Percentiles rank a stretch among this genome's conserved stretches.
Evolutionary conservation across 2,113 vertebrate species (phyloP).

Genomic region (Halichoerus grypus): DNA sequence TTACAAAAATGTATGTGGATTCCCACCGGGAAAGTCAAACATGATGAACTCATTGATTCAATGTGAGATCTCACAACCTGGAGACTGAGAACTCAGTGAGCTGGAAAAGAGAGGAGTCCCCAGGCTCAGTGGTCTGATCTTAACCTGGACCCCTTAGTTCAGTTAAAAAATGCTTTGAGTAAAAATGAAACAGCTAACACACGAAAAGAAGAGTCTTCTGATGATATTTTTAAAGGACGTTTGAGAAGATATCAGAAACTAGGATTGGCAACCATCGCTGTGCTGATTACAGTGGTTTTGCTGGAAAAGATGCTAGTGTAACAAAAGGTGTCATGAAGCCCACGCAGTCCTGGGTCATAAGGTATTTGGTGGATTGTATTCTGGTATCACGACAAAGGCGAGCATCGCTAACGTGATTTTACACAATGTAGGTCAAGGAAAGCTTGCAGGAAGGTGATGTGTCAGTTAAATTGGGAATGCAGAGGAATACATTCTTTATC

Average conservation of each 20-base stretch:
- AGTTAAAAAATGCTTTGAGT: not conserved
- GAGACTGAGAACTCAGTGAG: not conserved
- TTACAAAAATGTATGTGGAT: not conserved
- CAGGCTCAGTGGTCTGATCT: not conserved
- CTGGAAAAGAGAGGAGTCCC: not conserved
- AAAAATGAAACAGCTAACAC: not conserved
- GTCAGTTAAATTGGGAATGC: not conserved
- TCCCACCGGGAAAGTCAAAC: not conserved
- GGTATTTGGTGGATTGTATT: not conserved
- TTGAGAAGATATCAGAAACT: not conserved
- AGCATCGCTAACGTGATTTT: not conserved
- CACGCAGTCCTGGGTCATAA: not conserved
- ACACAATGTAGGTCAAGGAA: not conserved
- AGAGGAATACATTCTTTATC: not conserved
- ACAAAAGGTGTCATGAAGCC: accelerated
- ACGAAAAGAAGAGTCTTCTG: not conserved
- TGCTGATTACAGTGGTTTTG: not conserved
- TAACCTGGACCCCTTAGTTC: not conserved
- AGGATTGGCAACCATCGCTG: not conserved
- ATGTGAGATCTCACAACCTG: not conserved
- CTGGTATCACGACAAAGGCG: not conserved
- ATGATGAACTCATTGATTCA: not conserved
- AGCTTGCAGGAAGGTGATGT: not conserved
- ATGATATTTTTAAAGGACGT: not conserved
- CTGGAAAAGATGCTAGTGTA: not conserved